These are phyloP conservation scores for Plutella xylostella DNA, from an alignment of 2,888 invertebrate genomes.

Conservation along the genomic window DNA sequence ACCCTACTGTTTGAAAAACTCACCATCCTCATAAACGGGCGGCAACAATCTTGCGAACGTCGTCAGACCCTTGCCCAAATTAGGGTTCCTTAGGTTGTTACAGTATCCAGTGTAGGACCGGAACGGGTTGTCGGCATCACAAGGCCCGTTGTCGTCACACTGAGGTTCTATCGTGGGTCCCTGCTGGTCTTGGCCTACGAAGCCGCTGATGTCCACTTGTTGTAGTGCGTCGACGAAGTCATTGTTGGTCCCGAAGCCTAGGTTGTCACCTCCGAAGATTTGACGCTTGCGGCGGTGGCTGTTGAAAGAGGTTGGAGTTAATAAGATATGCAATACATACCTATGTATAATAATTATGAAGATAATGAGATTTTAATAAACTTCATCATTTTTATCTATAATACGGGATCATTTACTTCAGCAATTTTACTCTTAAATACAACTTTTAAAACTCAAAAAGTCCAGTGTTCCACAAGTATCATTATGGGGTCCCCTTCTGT, in stretches of 20 bases:
- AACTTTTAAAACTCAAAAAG: too few species aligned
- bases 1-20: constrained; percentile 21
- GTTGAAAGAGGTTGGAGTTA: too few species aligned
- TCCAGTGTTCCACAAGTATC: too few species aligned
- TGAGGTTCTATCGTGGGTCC: constrained; percentile 74
- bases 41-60: constrained; percentile 88
- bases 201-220: constrained; percentile 80
- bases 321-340: too few species aligned
- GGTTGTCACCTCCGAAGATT: constrained; percentile 73
- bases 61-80: constrained; percentile 85
- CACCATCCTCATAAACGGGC: constrained; percentile 89
- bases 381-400: too few species aligned
- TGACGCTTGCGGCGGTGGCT: constrained; percentile 77
- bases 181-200: constrained; percentile 72
- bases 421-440: too few species aligned
- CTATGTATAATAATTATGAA: too few species aligned
- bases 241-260: constrained; percentile 58
- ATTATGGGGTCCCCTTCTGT: too few species aligned
- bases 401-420: too few species aligned
- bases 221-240: constrained; percentile 83
- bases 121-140: constrained; percentile 78
- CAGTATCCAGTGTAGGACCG: constrained; percentile 86
- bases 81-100: constrained; percentile 87
- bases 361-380: too few species aligned
- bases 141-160: constrained; percentile 78